Evolutionary conservation across 2,888 invertebrate genomes (phyloP).

Genomic region (Mystacides longicornis): DNA sequence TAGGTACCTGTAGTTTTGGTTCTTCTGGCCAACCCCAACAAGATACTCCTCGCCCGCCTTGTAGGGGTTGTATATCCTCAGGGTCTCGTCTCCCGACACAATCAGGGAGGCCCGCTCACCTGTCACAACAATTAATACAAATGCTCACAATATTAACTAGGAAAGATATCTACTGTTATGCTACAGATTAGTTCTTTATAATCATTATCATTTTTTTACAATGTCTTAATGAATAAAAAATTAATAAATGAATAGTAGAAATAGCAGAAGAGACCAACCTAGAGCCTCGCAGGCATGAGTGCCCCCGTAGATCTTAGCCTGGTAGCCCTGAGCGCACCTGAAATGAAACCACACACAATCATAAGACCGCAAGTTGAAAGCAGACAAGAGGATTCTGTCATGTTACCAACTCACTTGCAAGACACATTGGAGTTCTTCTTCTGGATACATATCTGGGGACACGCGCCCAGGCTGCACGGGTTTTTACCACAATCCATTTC

Average conservation of each 20-base stretch:
- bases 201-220: no score
- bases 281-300: conserved; percentile 52
- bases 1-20: conserved; percentile 20
- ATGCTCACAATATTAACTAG: no score
- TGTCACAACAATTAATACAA: no score
- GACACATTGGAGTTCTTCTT: conserved; percentile 47
- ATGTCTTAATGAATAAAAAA: no score
- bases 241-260: no score
- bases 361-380: background rate
- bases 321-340: conserved; percentile 61
- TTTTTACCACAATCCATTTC: conserved; percentile 43
- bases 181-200: no score
- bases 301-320: conserved; percentile 40
- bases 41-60: conserved; percentile 45
- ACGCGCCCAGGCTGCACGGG: conserved; percentile 61
- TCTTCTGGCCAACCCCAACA: conserved; percentile 32
- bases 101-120: conserved; percentile 48
- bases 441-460: conserved; percentile 69
- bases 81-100: conserved; percentile 55
- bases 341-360: background rate
- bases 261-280: no score
- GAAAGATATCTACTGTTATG: no score
- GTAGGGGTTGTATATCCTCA: conserved; percentile 55
- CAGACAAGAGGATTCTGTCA: background rate
- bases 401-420: conserved; percentile 29